Base-by-base conservation (phyloP, 2,888 invertebrate genomes). In the Lasioglossum pauxillum region DNA sequence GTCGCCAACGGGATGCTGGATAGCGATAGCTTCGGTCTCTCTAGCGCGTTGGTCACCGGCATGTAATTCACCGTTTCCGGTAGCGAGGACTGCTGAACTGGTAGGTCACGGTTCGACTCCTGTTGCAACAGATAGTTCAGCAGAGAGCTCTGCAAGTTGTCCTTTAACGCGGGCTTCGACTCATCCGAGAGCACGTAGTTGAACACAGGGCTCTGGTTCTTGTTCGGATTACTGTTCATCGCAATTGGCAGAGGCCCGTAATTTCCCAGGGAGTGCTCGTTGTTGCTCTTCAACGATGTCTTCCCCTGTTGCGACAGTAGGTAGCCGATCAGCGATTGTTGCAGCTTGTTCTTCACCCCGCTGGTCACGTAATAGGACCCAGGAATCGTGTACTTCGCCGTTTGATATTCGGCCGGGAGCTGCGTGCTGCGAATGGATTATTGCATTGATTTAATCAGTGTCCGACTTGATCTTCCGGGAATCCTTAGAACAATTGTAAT, bases 1-100 rank as follows among this genome's bases (percentile, higher is more conserved):
- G 90, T 75, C 8, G 92, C 75, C 78, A 92, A 90, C 81, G 92
- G 88, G 72, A 90, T 75, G 73, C 88, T 90, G n/a, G 92, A 91
- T 72, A 92, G 76, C 44, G 80, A 76, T 67, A 92, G 60, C 57
- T 87, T 90, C 44, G 84, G 77, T 10, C 77, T 87, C 23, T 73
- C 83, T 0, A 84, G 75, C 16, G 84, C 14, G 77, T 10, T 71
- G 27, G 75, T 80, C 76, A 91, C 64, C 14, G 88, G 84, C 60
- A 90, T 76, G 83, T 91, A 91, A 64, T 90, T 89, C 80, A 91
- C 77, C 31, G 87, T 82, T 84, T 90, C 91, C 46, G 90, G 83
- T 12, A 82, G 71, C 19, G 88, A 78, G 53, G 91, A 84, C 53
- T 90, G 91, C 67, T 89, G 89, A 67, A 90, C 91, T 2, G 92